These are phyloP conservation scores for Neocrepidodera transversa DNA, from an alignment of 2,888 invertebrate genomes.

Conservation along the genomic window DNA sequence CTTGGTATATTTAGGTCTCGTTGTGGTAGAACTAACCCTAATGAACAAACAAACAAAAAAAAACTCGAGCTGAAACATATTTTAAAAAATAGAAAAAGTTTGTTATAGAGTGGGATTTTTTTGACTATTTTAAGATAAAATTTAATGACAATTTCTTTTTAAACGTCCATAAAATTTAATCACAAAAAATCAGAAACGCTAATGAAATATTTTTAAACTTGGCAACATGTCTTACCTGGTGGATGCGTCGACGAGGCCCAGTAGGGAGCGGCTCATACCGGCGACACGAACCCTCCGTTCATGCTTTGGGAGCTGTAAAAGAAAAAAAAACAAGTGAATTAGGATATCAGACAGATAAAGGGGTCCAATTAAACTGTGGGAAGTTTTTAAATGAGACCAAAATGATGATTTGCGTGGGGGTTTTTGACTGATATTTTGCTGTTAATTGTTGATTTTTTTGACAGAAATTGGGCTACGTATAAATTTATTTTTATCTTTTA, in stretches of 20 bases:
- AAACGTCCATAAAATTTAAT: too few relatives aligned
- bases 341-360: constrained; percentile 34
- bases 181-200: not conserved
- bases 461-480: not conserved
- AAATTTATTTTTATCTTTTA: too few relatives aligned
- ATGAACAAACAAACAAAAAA: too few relatives aligned
- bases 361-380: constrained; percentile 41
- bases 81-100: too few relatives aligned
- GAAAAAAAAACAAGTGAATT: constrained; percentile 36
- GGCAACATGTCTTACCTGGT: constrained; percentile 50
- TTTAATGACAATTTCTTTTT: too few relatives aligned
- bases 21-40: too few relatives aligned
- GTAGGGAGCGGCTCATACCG: constrained; percentile 69
- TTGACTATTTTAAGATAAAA: too few relatives aligned
- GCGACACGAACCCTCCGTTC: constrained; percentile 77
- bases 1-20: too few relatives aligned
- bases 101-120: too few relatives aligned
- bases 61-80: too few relatives aligned
- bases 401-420: constrained; percentile 24
- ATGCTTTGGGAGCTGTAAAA: constrained; percentile 74
- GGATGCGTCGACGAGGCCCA: constrained; percentile 52
- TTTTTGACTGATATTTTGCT: not conserved
- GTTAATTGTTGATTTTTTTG: not conserved
- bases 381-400: constrained; percentile 28
- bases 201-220: constrained; percentile 1